phyloP scores from a whole-genome alignment of 2,797 vertebrate genomes.

The Tragelaphus eurycerus region DNA sequence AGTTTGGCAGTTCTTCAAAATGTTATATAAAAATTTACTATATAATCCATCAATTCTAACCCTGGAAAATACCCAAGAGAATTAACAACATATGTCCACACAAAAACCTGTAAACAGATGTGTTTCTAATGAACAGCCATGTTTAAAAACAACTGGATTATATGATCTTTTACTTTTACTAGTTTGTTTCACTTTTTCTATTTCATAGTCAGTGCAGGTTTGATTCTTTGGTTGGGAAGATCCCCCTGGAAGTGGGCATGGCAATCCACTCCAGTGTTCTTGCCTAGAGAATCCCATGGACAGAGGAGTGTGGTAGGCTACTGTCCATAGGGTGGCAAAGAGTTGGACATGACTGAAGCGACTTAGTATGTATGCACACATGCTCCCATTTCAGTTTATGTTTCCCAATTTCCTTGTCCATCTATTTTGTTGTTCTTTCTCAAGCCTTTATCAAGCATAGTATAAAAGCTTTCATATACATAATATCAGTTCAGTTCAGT shows the following conservation, averaged over 20 bases:
- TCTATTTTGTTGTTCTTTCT: background rate
- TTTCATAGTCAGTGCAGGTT: background rate
- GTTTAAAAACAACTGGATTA: background rate
- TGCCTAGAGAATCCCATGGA: background rate
- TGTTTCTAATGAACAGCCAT: background rate
- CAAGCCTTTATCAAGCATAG: background rate
- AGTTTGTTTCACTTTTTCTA: background rate
- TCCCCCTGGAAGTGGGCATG: background rate
- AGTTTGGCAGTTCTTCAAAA: background rate
- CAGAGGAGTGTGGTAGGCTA: background rate
- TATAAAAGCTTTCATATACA: background rate
- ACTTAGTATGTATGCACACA: background rate
- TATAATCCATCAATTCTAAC: background rate
- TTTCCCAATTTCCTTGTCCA: background rate
- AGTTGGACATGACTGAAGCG: accelerated
- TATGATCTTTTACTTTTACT: background rate
- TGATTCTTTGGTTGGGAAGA: background rate
- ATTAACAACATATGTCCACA: background rate
- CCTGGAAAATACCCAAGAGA: background rate
- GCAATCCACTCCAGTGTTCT: background rate
- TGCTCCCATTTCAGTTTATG: background rate
- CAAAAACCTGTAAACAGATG: background rate
- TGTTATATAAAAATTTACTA: background rate
- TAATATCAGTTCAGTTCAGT: background rate
- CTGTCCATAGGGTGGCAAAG: background rate